phyloP scores from a whole-genome alignment of 2,797 vertebrate species.

The Acanthopagrus latus region DNA sequence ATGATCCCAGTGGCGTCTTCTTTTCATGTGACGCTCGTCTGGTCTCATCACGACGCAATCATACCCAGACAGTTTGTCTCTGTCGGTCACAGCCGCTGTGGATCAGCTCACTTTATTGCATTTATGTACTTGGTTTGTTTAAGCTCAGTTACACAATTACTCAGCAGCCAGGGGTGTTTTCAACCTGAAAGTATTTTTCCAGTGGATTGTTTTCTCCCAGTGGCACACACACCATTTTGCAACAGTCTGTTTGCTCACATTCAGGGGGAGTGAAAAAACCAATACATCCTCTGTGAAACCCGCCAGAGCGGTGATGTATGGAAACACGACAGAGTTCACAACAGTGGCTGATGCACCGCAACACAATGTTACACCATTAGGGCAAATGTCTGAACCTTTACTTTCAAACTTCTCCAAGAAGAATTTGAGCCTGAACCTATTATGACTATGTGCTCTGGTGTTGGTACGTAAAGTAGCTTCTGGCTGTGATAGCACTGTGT shows the following conservation, averaged over 20 bases:
- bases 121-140: conserved; percentile 20
- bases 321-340: conserved; percentile 25
- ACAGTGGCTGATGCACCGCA: conserved; percentile 6
- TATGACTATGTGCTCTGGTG: background rate
- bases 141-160: conserved; percentile 47
- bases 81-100: conserved; percentile 1
- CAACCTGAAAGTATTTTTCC: conserved; percentile 29
- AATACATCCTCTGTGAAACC: conserved; percentile 39
- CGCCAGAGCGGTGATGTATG: conserved; percentile 51
- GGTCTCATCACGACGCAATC: conserved; percentile 7
- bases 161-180: conserved; percentile 33
- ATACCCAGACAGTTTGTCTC: conserved; percentile 17
- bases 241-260: conserved; percentile 36
- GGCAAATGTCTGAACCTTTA: conserved; percentile 1
- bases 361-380: conserved; percentile 19
- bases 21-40: conserved; percentile 12
- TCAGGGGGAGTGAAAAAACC: conserved; percentile 39
- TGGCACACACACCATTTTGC: conserved; percentile 29
- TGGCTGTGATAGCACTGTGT: no score
- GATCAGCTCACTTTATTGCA: conserved; percentile 23
- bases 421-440: background rate
- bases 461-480: background rate
- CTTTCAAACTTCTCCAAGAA: conserved; percentile 18
- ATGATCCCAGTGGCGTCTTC: conserved; percentile 3
- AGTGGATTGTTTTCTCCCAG: conserved; percentile 27